Percentiles rank a stretch among this genome's conserved stretches.
These are phyloP conservation scores for Brachypterus glaber DNA, from an alignment of 2,888 invertebrate species.

Conservation along the genomic window DNA sequence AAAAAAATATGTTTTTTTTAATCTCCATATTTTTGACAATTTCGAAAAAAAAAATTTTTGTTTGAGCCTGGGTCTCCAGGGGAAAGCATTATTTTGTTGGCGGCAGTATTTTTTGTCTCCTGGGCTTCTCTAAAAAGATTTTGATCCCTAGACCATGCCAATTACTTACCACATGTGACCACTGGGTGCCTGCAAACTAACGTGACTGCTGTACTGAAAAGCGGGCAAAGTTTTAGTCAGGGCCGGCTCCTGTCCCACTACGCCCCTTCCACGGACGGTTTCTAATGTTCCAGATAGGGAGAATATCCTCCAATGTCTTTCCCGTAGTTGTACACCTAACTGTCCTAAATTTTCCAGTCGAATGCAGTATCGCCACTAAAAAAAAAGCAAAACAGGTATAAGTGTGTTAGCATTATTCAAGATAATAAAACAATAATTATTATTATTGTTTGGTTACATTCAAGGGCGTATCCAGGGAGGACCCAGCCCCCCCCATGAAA, in stretches of 20 bases:
- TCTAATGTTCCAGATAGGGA: conserved; percentile 88
- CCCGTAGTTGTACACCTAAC: conserved; percentile 81
- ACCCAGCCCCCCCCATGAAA: no score
- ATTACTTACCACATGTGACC: conserved; percentile 90
- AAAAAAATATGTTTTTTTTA: conserved; percentile 8
- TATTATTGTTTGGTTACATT: no score
- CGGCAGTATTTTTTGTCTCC: no score
- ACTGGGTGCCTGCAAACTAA: conserved; percentile 91
- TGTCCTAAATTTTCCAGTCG: conserved; percentile 89
- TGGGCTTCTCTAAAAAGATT: no score
- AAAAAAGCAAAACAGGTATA: no score
- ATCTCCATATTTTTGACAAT: not conserved
- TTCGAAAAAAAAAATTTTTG: no score
- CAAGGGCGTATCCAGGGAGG: no score
- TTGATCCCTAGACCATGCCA: no score
- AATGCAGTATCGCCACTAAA: conserved; percentile 95
- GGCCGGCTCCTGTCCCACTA: conserved; percentile 96
- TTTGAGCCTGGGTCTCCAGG: no score
- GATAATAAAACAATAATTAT: no score
- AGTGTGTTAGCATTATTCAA: no score
- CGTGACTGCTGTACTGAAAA: conserved; percentile 97
- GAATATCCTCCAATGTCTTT: conserved; percentile 98
- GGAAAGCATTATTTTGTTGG: no score
- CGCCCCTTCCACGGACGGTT: conserved; percentile 88
- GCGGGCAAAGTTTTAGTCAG: conserved; percentile 81